A percentile compares a stretch with the other conserved stretches of the same genome.
phyloP scores from a whole-genome alignment of 2,888 invertebrate species.

The Nipponacmea schrenckii region DNA sequence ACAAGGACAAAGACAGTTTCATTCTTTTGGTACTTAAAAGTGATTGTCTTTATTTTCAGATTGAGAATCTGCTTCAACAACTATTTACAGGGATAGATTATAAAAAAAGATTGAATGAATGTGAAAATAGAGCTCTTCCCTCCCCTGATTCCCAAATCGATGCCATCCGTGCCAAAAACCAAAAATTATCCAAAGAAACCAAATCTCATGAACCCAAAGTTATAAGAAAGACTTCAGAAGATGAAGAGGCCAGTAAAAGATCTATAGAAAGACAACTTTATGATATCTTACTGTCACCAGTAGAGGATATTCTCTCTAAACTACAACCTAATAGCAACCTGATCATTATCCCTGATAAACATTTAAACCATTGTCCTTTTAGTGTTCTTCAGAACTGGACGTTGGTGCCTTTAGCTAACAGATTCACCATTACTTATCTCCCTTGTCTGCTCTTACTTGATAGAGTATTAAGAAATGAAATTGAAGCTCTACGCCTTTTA shows the following conservation, averaged over 20 bases:
- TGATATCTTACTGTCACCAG: conserved; percentile 56
- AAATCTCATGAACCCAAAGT: conserved; percentile 20
- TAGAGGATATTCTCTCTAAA: conserved; percentile 56
- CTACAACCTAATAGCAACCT: conserved; percentile 48
- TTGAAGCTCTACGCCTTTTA: conserved; percentile 42
- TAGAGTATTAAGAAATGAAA: conserved; percentile 53
- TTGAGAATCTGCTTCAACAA: conserved; percentile 40
- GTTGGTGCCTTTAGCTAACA: conserved; percentile 34
- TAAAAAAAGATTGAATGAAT: conserved; percentile 38
- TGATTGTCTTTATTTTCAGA: conserved; percentile 29
- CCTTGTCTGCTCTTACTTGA: conserved; percentile 58
- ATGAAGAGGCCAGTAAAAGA: conserved; percentile 34
- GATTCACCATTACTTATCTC: conserved; percentile 53
- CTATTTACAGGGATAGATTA: conserved; percentile 34
- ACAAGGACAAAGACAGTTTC: too few relatives aligned
- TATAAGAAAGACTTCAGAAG: conserved; percentile 12
- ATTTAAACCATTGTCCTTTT: conserved; percentile 58
- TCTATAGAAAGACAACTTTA: conserved; percentile 49
- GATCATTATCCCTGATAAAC: conserved; percentile 60
- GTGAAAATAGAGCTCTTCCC: conserved; percentile 57
- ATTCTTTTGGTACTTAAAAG: too few relatives aligned
- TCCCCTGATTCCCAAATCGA: conserved; percentile 38
- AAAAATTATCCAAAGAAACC: conserved; percentile 31
- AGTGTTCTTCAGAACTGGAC: conserved; percentile 52
- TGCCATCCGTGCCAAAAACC: conserved; percentile 37